These are phyloP conservation scores for Axinella damicornis DNA, from an alignment of 37 sponge, comb jelly and placozoan species.

Conservation along the genomic window DNA sequence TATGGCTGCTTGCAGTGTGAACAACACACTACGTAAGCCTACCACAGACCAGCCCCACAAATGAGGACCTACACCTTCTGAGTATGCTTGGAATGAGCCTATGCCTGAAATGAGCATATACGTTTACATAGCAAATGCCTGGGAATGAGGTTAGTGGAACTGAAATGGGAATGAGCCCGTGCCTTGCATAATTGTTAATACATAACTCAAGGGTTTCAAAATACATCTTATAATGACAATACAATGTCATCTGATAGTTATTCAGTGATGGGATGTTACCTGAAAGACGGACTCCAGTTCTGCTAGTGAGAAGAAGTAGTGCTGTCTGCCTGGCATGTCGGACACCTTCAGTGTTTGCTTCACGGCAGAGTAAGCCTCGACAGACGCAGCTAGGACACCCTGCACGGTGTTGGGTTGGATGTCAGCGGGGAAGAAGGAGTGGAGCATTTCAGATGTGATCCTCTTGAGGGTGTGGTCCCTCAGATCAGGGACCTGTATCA, in stretches of 20 bases:
- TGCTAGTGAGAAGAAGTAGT: constrained; percentile 75
- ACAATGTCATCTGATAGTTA: neutral
- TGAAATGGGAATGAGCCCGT: neutral
- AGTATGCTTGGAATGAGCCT: no score
- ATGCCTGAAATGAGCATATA: no score
- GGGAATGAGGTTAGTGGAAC: neutral
- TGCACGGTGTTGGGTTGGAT: neutral
- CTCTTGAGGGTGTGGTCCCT: neutral
- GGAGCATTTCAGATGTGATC: constrained; percentile 18
- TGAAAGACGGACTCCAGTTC: constrained; percentile 59
- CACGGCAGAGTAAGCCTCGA: constrained; percentile 40
- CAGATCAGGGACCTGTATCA: constrained; percentile 43
- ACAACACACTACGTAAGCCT: no score
- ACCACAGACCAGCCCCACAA: no score
- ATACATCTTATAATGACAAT: no score
- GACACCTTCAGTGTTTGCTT: constrained; percentile 38
- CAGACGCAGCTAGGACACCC: constrained; percentile 23
- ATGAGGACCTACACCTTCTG: no score
- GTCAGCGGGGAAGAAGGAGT: neutral
- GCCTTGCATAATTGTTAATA: neutral
- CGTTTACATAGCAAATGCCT: no score
- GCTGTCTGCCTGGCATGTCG: constrained; percentile 71
- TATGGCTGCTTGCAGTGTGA: no score
- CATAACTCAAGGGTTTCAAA: no score
- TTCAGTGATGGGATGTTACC: constrained; percentile 15